Evolutionary conservation across 2,888 invertebrate genomes (phyloP).

Genomic region (Timandra comae): DNA sequence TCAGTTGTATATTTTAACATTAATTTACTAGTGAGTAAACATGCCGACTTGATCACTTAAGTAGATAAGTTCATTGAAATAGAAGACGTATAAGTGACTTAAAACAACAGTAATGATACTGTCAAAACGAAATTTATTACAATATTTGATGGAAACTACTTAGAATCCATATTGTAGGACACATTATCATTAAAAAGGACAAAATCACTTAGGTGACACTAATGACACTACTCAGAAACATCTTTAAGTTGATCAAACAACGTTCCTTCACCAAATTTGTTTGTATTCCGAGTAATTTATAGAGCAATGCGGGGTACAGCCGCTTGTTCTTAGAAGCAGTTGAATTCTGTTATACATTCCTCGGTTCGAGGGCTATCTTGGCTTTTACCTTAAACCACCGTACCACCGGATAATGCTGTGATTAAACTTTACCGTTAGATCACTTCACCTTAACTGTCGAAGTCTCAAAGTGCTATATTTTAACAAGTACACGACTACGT

Average conservation of each 20-base stretch:
- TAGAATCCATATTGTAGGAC: too few species aligned
- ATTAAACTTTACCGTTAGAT: not conserved
- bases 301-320: conserved; percentile 14
- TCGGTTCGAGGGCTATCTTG: conserved; percentile 19
- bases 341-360: conserved; percentile 46
- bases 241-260: not conserved
- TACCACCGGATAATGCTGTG: conserved; percentile 23
- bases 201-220: too few species aligned
- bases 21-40: too few species aligned
- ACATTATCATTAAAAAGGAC: too few species aligned
- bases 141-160: too few species aligned
- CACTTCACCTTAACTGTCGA: conserved; percentile 23
- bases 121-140: too few species aligned
- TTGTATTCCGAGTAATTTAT: conserved; percentile 15
- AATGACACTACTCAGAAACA: not conserved
- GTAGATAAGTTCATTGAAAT: too few species aligned
- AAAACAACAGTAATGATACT: too few species aligned
- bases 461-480: conserved; percentile 22
- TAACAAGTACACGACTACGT: conserved; percentile 17
- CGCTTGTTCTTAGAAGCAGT: conserved; percentile 44
- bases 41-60: too few species aligned
- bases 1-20: too few species aligned
- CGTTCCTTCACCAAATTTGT: conserved; percentile 7
- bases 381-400: conserved; percentile 6
- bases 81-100: too few species aligned